Percentiles rank a stretch among this genome's conserved stretches.
phyloP scores from a whole-genome alignment of 2,113 vertebrate species.

The Myodes glareolus region DNA sequence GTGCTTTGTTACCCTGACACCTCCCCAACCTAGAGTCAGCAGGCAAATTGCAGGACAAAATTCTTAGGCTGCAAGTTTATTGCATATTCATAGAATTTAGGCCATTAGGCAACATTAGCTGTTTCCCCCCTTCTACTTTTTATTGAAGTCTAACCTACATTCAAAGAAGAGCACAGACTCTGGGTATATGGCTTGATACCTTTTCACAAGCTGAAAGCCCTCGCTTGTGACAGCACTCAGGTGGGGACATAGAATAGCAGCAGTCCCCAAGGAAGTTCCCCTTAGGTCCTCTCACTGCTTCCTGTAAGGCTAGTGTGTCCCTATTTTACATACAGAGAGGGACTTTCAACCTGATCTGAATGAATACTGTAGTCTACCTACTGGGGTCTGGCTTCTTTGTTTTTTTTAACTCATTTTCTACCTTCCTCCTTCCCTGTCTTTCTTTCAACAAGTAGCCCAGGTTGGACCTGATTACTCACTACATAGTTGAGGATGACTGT shows the following conservation, averaged over 20 bases:
- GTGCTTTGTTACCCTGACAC: conserved; percentile 85
- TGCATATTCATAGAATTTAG: conserved; percentile 84
- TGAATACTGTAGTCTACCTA: background rate
- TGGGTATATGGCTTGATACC: background rate
- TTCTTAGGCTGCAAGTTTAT: conserved; percentile 81
- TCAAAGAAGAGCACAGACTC: conserved; percentile 53
- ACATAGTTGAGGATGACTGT: background rate
- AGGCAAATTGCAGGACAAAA: conserved; percentile 83
- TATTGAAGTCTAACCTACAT: conserved; percentile 80
- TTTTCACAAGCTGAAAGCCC: conserved; percentile 36
- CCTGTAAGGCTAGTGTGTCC: background rate
- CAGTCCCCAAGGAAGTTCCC: background rate
- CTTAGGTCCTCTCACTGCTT: background rate
- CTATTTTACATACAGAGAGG: background rate
- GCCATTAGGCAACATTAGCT: conserved; percentile 81
- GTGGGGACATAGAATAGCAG: background rate
- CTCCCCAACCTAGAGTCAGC: conserved; percentile 78
- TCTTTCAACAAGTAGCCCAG: background rate
- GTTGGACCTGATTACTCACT: background rate
- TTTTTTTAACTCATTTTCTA: background rate
- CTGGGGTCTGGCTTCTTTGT: background rate
- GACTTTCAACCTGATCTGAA: background rate
- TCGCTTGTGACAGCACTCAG: background rate
- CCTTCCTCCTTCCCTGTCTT: background rate
- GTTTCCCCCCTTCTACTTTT: conserved; percentile 52